Evolutionary conservation across 2,888 invertebrate species (phyloP).

Genomic region (Macrophya alboannulata): DNA sequence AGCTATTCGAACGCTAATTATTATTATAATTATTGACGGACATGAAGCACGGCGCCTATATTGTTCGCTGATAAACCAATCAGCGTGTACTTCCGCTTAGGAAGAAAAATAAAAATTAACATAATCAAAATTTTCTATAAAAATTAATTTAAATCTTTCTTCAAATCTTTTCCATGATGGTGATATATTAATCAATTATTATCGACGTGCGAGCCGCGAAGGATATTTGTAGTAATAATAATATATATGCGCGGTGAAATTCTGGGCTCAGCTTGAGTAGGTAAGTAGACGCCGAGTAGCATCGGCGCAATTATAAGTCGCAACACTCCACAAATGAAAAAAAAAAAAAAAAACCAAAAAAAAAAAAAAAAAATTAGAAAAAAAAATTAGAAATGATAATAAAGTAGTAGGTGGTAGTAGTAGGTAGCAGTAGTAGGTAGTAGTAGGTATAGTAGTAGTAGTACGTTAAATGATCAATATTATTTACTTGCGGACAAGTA

Average conservation of each 20-base stretch:
- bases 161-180: not conserved
- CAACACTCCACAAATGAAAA: conserved; percentile 1
- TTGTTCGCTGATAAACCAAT: conserved; percentile 18
- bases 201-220: conserved; percentile 42
- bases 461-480: conserved; percentile 23
- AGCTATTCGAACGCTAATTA: conserved; percentile 42
- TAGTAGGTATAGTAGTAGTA: conserved; percentile 15
- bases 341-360: no score
- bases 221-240: not conserved
- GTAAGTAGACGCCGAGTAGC: not conserved
- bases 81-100: conserved; percentile 21
- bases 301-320: conserved; percentile 19
- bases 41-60: conserved; percentile 33
- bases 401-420: not conserved
- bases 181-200: not conserved
- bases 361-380: no score
- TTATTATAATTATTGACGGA: conserved; percentile 27
- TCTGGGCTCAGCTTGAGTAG: conserved; percentile 7
- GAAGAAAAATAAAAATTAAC: not conserved
- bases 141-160: not conserved
- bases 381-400: no score
- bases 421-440: conserved; percentile 19
- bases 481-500: conserved; percentile 73
- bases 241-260: conserved; percentile 8
- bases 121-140: not conserved